Conservation (phyloP, 1,140 invertebrate genomes). For the Periplaneta americana region DNA sequence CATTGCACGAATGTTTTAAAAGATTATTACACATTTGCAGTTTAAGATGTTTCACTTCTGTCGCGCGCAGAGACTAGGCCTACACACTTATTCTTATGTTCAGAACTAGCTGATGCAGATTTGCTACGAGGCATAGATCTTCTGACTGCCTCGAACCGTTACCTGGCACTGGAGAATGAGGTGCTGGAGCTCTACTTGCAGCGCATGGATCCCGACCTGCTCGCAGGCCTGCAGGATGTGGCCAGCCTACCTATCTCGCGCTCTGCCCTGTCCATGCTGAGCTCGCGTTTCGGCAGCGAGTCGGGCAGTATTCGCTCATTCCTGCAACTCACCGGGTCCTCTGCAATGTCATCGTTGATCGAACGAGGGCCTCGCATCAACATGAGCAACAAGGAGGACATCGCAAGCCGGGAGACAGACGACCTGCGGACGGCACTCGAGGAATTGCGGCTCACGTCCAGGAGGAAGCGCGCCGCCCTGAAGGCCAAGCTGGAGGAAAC, state of each 20-base stretch:
- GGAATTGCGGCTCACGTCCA: constrained; percentile 27
- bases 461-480: constrained; percentile 34
- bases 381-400: constrained; percentile 33
- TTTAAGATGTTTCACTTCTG: no score
- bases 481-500: constrained; percentile 45
- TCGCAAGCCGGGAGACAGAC: constrained; percentile 41
- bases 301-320: neutral
- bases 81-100: no score
- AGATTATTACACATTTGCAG: no score
- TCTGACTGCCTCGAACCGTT: constrained; percentile 22
- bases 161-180: constrained; percentile 32
- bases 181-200: constrained; percentile 30
- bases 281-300: neutral
- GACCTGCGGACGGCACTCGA: constrained; percentile 34
- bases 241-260: neutral
- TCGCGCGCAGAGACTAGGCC: no score
- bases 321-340: neutral
- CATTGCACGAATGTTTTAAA: no score
- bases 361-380: no score
- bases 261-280: neutral
- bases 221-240: neutral
- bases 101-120: neutral
- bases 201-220: constrained; percentile 19
- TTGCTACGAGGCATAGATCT: constrained; percentile 17
- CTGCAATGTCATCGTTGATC: no score